These are phyloP conservation scores for Anoplius nigerrimus DNA, from an alignment of 2,888 invertebrate species.

Conservation along the genomic window DNA sequence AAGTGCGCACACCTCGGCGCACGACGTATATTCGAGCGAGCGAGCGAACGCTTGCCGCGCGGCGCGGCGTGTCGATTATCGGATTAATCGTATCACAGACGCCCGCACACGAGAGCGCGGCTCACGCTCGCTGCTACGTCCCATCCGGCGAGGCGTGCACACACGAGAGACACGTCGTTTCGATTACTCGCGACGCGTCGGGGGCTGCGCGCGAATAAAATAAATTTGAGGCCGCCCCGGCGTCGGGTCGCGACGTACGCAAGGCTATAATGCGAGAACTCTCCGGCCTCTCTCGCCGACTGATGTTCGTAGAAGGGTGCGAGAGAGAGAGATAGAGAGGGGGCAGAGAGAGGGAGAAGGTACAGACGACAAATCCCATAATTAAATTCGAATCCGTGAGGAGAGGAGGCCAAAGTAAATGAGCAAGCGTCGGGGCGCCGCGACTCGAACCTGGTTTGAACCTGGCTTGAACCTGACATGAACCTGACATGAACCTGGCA, in stretches of 20 bases:
- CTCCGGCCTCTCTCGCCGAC: conserved; percentile 22
- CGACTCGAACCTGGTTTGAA: background rate
- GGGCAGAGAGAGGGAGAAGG: background rate
- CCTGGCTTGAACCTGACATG: conserved; percentile 2
- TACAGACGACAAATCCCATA: conserved; percentile 46
- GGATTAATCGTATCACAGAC: background rate
- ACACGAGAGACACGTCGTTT: background rate
- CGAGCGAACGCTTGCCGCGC: conserved; percentile 18
- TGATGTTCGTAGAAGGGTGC: background rate
- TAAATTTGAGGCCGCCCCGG: conserved; percentile 33
- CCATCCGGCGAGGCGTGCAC: no score
- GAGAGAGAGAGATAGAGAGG: background rate
- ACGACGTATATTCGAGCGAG: background rate
- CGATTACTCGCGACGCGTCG: conserved; percentile 5
- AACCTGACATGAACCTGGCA: conserved; percentile 1
- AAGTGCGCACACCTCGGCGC: no score
- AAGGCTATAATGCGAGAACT: conserved; percentile 19
- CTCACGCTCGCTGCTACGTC: no score
- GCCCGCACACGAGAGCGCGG: no score
- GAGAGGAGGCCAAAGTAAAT: conserved; percentile 48
- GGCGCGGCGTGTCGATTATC: conserved; percentile 14
- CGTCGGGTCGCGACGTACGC: background rate
- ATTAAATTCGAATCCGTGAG: conserved; percentile 56
- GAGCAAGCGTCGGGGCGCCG: conserved; percentile 43
- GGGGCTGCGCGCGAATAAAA: conserved; percentile 31